Base-by-base conservation (phyloP, 2,113 vertebrate species). In the Phaetusa simplex region DNA sequence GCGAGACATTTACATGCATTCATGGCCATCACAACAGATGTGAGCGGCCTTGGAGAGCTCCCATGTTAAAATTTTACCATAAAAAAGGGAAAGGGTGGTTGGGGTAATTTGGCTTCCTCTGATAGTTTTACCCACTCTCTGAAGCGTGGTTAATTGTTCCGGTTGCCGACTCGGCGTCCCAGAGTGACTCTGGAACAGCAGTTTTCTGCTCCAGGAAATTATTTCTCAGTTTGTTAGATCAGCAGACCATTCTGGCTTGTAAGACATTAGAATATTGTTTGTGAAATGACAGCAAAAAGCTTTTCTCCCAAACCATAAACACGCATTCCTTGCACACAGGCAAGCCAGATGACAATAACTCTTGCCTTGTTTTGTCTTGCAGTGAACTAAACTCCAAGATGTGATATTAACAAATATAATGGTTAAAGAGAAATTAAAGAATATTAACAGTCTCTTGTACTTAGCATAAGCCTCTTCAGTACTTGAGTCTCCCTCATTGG, bases 161-260 rank as follows among this genome's bases (percentile, higher is more conserved):
- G 71, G 47, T 58, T 66, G 53, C 42, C 67, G 55, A 87, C 52
- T 50, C 85, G 88, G 56, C 42, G 18, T 74, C 45, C 45, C 65
- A 89, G 29, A 20, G 12, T 24, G 30, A 78, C 32, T 73, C 86
- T 76, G 47, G 36, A 90, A 78, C 91, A 94, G 61, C 55, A 81
- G 49, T 73, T 90, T 93, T 92, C 82, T 86, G 58, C 71, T 95
- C 38, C 80, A 88, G 64, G 50, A 92, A 94, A 92, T 80, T 80
- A 77, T n/a, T 92, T 95, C 74, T 90, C 34, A 49, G 15, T 92
- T 43, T 62, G 24, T 73, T 92, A 73, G 66, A 72, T 83, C 82
- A 95, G 82, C 23, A 82, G 76, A 70, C 58, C 21, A 66, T 92
- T 95, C 76, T 71, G 32, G 58, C 72, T 95, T 86, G 27, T 58